These are phyloP conservation scores for Grus americana DNA, from an alignment of 2,113 vertebrate species.

Conservation along the genomic window DNA sequence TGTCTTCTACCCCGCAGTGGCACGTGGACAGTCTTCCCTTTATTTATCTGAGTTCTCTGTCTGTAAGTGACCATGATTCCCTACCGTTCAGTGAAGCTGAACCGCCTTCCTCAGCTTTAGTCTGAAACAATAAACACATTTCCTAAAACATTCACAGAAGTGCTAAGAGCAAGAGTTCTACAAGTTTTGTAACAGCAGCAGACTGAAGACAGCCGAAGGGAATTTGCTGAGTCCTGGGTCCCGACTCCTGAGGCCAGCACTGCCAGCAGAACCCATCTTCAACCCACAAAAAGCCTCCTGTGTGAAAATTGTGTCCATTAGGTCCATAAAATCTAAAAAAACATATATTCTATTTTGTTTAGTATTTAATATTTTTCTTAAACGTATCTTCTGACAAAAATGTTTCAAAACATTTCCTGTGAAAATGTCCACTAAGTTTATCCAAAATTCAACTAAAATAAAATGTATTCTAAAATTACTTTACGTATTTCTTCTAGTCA, in stretches of 20 bases:
- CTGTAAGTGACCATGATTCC: background rate
- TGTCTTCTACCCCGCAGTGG: background rate
- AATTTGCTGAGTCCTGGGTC: background rate
- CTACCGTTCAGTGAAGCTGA: background rate
- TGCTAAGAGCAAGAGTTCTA: background rate
- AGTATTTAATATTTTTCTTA: background rate
- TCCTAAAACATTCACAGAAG: background rate
- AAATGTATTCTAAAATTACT: background rate
- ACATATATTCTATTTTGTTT: background rate
- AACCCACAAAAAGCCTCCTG: background rate
- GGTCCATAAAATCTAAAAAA: background rate
- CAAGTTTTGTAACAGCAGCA: background rate
- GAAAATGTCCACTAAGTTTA: background rate
- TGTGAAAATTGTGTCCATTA: background rate
- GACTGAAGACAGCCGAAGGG: background rate
- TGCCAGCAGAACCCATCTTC: background rate
- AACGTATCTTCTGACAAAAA: background rate
- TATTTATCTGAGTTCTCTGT: background rate
- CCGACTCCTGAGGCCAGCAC: background rate
- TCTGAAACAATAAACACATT: background rate
- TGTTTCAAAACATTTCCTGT: background rate
- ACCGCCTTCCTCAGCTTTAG: background rate
- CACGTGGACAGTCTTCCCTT: fast-evolving
- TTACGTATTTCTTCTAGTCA: background rate
- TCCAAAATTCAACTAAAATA: background rate